Evolutionary conservation across 2,888 invertebrate species (phyloP).

Genomic region (Conomelus anceps): DNA sequence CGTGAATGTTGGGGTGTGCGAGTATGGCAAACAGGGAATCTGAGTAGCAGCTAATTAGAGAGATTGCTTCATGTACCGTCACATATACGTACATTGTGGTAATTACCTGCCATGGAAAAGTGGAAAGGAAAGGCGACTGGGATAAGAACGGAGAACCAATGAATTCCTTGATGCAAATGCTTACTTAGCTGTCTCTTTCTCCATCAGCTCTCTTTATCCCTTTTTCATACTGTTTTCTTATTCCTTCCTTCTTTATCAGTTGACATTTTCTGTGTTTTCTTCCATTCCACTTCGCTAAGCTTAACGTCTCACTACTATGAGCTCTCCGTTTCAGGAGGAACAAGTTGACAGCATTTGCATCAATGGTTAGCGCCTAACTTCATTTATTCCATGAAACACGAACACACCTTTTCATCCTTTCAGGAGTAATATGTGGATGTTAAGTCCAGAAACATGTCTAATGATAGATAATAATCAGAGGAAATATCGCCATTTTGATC

Average conservation of each 20-base stretch:
- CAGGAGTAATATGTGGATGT: too few species aligned
- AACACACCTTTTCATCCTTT: too few species aligned
- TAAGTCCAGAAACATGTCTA: too few species aligned
- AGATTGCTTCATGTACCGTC: slow-evolving; percentile 10
- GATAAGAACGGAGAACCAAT: not conserved
- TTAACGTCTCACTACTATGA: too few species aligned
- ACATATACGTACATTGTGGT: slow-evolving; percentile 1
- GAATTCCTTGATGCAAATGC: not conserved
- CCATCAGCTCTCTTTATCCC: not conserved
- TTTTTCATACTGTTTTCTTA: not conserved
- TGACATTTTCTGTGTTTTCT: too few species aligned
- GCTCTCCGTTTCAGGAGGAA: too few species aligned
- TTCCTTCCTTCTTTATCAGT: not conserved
- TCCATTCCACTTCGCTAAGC: not conserved
- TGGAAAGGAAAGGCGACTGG: not conserved
- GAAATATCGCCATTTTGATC: too few species aligned
- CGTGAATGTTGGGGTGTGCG: not conserved
- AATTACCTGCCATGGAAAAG: not conserved
- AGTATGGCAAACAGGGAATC: not conserved
- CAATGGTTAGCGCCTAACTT: too few species aligned
- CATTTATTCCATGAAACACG: too few species aligned
- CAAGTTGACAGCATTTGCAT: too few species aligned
- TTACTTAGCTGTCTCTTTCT: not conserved
- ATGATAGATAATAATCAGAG: too few species aligned
- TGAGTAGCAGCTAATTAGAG: slow-evolving; percentile 4